Evolutionary conservation across 2,797 vertebrate genomes (phyloP), one percentile per base, ranked within the genome.

Genomic region (Ctenosaura bakeri): DNA sequence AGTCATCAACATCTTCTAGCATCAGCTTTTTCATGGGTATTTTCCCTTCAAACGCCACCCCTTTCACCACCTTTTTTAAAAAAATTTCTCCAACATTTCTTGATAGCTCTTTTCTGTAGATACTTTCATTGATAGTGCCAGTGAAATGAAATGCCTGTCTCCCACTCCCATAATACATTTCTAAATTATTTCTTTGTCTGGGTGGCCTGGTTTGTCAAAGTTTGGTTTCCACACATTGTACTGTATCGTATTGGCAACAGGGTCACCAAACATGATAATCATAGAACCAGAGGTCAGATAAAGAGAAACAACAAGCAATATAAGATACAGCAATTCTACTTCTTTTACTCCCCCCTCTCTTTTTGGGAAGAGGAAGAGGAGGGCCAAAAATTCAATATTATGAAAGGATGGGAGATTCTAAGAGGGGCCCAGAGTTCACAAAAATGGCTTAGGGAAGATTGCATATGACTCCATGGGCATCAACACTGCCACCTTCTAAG

Each of bases 31-130:
- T 71, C 62, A 69, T 54, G 71, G 83, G 76, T 1, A 1, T 90
- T 88, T 83, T 90, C 64, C 66, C 89, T 94, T 88, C 88, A 81
- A 82, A 92, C 85, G 79, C 2, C 73, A 32, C 88, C 79, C 56
- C 91, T 16, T 10, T 71, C 64, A 86, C 87, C 71, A 52, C 52
- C 10, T 42, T 56, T 89, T 42, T 42, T 42, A 46, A 46, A 46
- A 46, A 46, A 3, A 46, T 3, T 3, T 46, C 42, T 88, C 42
- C 89, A 90, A 76, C 8, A 18, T 91, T 92, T 5, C 54, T 90
- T 86, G 92, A 88, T 74, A 94, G 35, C 66, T 89, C 24, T 35
- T 12, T 77, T 90, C 83, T 50, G 62, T 85, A 52, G 0, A 78
- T 20, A 86, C 8, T 74, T 50, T 89, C 64, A 85, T 85, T 80